Conservation (phyloP, 2,113 vertebrate genomes). For the Sterrhoptilus dennistouni region DNA sequence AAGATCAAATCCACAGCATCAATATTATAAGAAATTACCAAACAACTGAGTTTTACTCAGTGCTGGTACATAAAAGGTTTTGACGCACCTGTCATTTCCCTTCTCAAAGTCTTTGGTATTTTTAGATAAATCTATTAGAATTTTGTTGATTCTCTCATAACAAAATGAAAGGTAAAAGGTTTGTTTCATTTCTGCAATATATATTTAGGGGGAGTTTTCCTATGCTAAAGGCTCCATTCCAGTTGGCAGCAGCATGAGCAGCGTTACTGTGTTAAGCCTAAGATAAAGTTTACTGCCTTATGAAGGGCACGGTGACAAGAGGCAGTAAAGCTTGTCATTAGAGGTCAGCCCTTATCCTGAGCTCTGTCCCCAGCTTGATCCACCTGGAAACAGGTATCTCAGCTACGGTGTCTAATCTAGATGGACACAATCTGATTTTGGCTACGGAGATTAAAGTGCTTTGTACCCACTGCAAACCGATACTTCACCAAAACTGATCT, state of each 20-base stretch:
- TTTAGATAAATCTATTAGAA: neutral
- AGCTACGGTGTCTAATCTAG: neutral
- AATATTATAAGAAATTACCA: neutral
- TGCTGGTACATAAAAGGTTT: neutral
- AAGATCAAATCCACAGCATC: neutral
- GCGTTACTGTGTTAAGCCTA: neutral
- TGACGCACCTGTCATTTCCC: neutral
- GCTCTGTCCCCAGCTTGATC: neutral
- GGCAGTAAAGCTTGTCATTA: neutral
- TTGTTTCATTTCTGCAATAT: neutral
- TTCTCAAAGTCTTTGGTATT: neutral
- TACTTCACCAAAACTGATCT: neutral
- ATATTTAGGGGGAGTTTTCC: neutral
- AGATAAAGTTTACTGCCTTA: neutral
- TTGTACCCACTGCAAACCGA: neutral
- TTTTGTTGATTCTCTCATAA: neutral
- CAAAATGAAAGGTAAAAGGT: neutral
- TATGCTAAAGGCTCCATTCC: neutral
- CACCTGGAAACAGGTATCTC: neutral
- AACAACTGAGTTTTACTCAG: neutral
- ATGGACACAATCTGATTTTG: neutral
- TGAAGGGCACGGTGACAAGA: neutral
- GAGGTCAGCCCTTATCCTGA: neutral
- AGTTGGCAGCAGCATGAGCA: neutral
- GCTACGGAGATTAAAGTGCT: neutral